phyloP scores from a whole-genome alignment of 2,797 vertebrate genomes.

The Propithecus deckenii region DNA sequence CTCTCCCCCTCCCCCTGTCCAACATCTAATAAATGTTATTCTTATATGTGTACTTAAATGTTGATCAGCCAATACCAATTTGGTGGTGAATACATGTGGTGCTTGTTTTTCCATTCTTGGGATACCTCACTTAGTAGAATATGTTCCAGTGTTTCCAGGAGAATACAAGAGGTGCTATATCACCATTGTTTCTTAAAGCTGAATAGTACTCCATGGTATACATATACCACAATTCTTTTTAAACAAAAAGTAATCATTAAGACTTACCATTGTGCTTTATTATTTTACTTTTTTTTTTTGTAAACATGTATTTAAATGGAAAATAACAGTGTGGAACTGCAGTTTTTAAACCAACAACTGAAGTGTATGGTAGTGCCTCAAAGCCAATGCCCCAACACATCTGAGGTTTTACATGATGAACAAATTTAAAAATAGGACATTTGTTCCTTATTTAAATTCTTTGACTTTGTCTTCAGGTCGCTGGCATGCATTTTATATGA shows the following conservation, averaged over 20 bases:
- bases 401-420: background rate
- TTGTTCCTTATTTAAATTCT: background rate
- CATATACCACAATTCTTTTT: background rate
- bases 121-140: no score
- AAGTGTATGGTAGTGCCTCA: background rate
- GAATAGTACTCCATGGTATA: no score
- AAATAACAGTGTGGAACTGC: background rate
- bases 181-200: no score
- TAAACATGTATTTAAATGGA: background rate
- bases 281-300: background rate
- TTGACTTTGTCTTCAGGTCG: slow-evolving; percentile 85
- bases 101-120: no score
- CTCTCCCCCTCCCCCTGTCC: no score
- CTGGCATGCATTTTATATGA: slow-evolving; percentile 92
- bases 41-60: no score
- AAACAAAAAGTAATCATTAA: background rate
- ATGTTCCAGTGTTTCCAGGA: no score
- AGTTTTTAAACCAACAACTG: background rate
- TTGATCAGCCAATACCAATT: no score
- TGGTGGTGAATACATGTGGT: no score
- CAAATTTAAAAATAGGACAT: background rate
- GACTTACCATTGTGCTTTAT: background rate
- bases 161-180: no score
- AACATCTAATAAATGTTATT: no score
- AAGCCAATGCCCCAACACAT: background rate